Evolutionary conservation across 1,140 invertebrate species (phyloP).

Genomic region (Brachionus paranguensis): DNA sequence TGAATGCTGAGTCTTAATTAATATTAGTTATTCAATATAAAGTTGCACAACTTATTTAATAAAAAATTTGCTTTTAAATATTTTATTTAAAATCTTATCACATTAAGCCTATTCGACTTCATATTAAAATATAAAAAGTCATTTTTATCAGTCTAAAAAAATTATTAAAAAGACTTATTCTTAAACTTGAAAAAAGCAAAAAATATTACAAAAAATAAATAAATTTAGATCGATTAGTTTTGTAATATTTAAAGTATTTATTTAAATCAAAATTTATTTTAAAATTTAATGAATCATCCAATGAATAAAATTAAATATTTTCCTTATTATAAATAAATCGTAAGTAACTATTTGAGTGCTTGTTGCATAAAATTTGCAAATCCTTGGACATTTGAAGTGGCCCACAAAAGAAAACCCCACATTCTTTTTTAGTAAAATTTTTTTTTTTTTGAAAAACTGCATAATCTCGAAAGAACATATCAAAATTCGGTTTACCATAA

Average conservation of each 20-base stretch:
- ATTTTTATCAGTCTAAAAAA: too few species aligned
- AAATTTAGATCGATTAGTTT: too few species aligned
- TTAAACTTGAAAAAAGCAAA: too few species aligned
- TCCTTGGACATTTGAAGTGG: slow-evolving; percentile 45
- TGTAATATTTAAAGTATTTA: too few species aligned
- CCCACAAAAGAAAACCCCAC: slow-evolving; percentile 54
- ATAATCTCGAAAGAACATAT: slow-evolving; percentile 47
- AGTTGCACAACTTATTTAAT: neutral
- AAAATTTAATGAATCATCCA: too few species aligned
- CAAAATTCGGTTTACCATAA: slow-evolving; percentile 54
- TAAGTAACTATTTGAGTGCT: slow-evolving; percentile 46
- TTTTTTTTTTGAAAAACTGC: slow-evolving; percentile 43
- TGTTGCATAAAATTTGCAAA: slow-evolving; percentile 51
- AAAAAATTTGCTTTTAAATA: neutral
- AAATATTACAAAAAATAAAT: too few species aligned
- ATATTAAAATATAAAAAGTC: too few species aligned
- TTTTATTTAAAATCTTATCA: too few species aligned
- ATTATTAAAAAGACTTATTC: too few species aligned
- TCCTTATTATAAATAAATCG: slow-evolving; percentile 56
- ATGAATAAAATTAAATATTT: slow-evolving; percentile 47
- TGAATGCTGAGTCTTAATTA: neutral
- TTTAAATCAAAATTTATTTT: too few species aligned
- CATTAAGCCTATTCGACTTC: too few species aligned
- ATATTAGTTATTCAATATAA: neutral
- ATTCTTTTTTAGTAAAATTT: slow-evolving; percentile 42